A percentile compares a stretch with the other conserved stretches of the same genome.
phyloP scores from a whole-genome alignment of 2,888 invertebrate species.

The Diogma glabrata region DNA sequence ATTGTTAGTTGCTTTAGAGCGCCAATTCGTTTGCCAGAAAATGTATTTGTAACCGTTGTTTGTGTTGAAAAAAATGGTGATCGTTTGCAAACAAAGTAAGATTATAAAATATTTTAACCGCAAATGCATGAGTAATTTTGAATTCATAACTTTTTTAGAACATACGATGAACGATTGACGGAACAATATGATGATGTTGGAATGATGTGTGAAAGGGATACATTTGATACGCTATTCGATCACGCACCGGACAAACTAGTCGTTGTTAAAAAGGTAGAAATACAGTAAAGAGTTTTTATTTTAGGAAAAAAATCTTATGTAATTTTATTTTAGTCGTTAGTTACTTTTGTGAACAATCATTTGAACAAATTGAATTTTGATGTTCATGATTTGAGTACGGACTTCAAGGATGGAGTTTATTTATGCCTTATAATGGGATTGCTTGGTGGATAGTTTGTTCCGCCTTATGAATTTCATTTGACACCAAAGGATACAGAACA shows the following conservation, averaged over 20 bases:
- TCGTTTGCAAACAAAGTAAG: constrained; percentile 56
- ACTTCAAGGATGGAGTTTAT: constrained; percentile 97
- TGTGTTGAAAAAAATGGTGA: constrained; percentile 75
- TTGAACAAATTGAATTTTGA: constrained; percentile 93
- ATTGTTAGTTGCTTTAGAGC: constrained; percentile 85
- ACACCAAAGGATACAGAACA: constrained; percentile 86
- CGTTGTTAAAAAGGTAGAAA: constrained; percentile 96
- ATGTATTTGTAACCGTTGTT: constrained; percentile 85
- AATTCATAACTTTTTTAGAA: too few relatives aligned
- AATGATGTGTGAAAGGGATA: constrained; percentile 92
- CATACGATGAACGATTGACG: constrained; percentile 83
- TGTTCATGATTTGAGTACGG: constrained; percentile 82
- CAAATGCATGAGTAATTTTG: too few relatives aligned
- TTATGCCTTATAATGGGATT: constrained; percentile 90
- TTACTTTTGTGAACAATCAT: constrained; percentile 98
- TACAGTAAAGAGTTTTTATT: too few relatives aligned
- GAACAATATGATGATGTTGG: constrained; percentile 90
- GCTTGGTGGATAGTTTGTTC: constrained; percentile 95
- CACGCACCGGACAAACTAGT: constrained; percentile 96
- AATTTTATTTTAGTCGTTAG: too few relatives aligned
- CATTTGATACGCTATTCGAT: constrained; percentile 96
- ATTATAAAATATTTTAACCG: too few relatives aligned
- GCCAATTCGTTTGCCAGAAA: constrained; percentile 91
- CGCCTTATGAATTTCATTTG: constrained; percentile 83
- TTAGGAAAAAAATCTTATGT: too few relatives aligned